These are phyloP conservation scores for Trinorchestia longiramus DNA, from an alignment of 1,140 invertebrate genomes.

Conservation along the genomic window DNA sequence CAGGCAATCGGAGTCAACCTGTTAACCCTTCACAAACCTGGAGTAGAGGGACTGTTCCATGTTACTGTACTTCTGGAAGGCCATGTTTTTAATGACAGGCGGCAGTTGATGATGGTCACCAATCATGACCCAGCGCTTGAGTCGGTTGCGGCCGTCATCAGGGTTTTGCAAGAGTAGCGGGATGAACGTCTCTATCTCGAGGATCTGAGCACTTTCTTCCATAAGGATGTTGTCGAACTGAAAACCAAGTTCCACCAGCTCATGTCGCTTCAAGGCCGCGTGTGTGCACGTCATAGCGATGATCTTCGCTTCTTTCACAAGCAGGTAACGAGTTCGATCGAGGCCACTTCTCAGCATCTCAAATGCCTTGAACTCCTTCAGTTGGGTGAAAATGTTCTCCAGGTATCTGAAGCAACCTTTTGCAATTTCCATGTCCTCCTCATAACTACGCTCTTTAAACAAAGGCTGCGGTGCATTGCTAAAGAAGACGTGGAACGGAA, in stretches of 20 bases:
- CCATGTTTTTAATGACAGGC: conserved; percentile 99
- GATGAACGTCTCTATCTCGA: conserved; percentile 99
- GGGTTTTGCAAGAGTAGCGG: conserved; percentile 97
- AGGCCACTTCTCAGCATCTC: conserved; percentile 91
- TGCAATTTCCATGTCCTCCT: conserved; percentile 92
- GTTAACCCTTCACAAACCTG: conserved; percentile 84
- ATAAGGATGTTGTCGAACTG: conserved; percentile 99
- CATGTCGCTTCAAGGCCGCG: conserved; percentile 95
- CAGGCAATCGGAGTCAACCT: too few relatives aligned
- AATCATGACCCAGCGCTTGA: conserved; percentile 99
- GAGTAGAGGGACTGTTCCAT: conserved; percentile 99
- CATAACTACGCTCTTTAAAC: conserved; percentile 84
- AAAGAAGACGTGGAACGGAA: conserved; percentile 94
- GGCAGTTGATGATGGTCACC: conserved; percentile 99
- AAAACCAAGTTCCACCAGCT: conserved; percentile 94
- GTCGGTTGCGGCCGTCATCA: conserved; percentile 91
- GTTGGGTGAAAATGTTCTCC: conserved; percentile 93
- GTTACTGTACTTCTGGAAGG: conserved; percentile 99
- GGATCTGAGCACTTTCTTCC: conserved; percentile 99
- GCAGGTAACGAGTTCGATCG: conserved; percentile 94
- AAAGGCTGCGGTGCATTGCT: conserved; percentile 92
- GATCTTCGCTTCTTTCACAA: conserved; percentile 99
- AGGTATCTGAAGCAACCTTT: conserved; percentile 95
- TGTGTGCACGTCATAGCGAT: conserved; percentile 99
- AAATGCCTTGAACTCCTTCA: conserved; percentile 98